Base-by-base conservation (phyloP, 2,888 invertebrate species). In the Stenichneumon culpator region DNA sequence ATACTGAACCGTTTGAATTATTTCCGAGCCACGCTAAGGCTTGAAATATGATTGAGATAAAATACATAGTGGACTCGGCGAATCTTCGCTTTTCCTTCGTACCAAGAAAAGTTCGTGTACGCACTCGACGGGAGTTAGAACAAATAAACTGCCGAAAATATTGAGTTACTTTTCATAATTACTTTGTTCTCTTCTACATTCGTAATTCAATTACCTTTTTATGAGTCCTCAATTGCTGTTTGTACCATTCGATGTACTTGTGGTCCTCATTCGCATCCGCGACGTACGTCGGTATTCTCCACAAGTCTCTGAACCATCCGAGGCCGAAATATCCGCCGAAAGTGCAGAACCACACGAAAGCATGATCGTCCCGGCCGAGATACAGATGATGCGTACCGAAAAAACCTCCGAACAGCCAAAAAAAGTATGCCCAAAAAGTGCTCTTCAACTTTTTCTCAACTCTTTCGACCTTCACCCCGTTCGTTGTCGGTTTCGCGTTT, bases 361-460 rank as follows among this genome's bases (percentile, higher is more conserved):
- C 99, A 90, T 99, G 99, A 28, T 96, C 95, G 94, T 99, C 98
- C 80, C 99, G 95, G 77, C 96, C 96, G 86, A 99, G 95, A 94
- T 99, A 99, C 91, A 99, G 96, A 93, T 99, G 98, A 94, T 99
- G 99, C 5, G 97, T 94, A 0, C 99, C 99, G 89, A 98, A 96
- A 89, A 97, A 94, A 4, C 99, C 99, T 22, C 98, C 98, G 88
- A 98, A 95, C 0, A 98, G 91, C 99, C 99, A 99, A 57, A 97
- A 94, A 0, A 98, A 83, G 92, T 99, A 99, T 0, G 99, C 96
- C 90, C 96, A 92, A 72, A 97, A 92, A 11, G 94, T 92, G 77
- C 95, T 95, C 86, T 95, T 95, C 73, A 81, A 25, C 60, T 73
- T 75, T 65, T 39, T 86, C 22, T 78, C 84, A 16, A 19, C 70